Percentiles rank a stretch among this genome's conserved stretches.
Evolutionary conservation across 2,797 vertebrate genomes (phyloP).

Genomic region (Megalops cyprinoides): DNA sequence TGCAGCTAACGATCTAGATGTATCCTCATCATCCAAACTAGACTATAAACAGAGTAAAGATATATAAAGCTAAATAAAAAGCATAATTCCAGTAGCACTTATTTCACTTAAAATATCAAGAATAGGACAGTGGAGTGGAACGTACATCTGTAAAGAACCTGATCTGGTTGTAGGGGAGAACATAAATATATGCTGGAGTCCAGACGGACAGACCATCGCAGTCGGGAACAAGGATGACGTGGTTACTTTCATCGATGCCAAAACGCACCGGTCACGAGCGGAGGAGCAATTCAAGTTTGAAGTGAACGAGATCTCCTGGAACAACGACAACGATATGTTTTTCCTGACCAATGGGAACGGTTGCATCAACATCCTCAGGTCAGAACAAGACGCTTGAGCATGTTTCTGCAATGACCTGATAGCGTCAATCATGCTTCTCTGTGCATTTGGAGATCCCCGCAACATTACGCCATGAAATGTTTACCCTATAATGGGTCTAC

Average conservation of each 20-base stretch:
- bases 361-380: constrained; percentile 98
- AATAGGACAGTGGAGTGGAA: not conserved
- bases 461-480: too few species aligned
- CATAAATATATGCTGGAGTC: constrained; percentile 99
- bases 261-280: constrained; percentile 88
- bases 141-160: too few species aligned
- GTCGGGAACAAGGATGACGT: constrained; percentile 98
- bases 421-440: too few species aligned
- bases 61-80: too few species aligned
- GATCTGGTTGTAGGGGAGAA: constrained; percentile 83
- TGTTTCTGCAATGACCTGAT: too few species aligned
- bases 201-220: constrained; percentile 96
- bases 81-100: too few species aligned
- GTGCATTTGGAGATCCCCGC: too few species aligned
- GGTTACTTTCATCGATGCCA: constrained; percentile 96
- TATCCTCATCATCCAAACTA: too few species aligned
- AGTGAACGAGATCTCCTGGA: constrained; percentile 99
- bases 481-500: too few species aligned
- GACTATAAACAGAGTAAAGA: too few species aligned
- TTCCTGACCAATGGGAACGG: constrained; percentile 97
- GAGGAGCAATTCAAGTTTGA: constrained; percentile 99
- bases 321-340: constrained; percentile 98
- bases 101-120: too few species aligned
- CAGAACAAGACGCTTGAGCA: not conserved
- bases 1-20: too few species aligned